Percentiles rank a stretch among this genome's conserved stretches.
Conservation (phyloP, 2,113 vertebrate genomes). For the Cyrtonyx montezumae region DNA sequence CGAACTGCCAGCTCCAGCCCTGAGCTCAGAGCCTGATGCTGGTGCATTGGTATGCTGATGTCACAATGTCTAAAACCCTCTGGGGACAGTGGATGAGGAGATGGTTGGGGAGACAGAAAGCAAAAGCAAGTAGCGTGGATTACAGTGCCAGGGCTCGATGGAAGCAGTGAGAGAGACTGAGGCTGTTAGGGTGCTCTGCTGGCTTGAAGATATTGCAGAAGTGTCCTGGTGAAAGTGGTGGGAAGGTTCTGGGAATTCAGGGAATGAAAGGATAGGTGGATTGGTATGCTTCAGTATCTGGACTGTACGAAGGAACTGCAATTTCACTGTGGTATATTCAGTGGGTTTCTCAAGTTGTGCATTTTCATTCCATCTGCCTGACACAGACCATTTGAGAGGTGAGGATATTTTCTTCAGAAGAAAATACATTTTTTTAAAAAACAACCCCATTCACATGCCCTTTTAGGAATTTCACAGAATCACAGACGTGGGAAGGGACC, state of each 20-base stretch:
- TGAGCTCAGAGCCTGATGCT: background rate
- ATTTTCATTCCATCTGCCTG: background rate
- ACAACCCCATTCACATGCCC: background rate
- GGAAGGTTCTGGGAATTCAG: background rate
- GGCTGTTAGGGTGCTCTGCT: background rate
- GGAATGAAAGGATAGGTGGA: background rate
- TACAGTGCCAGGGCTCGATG: background rate
- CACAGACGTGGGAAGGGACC: too few relatives aligned
- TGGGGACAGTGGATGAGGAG: background rate
- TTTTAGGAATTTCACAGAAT: background rate
- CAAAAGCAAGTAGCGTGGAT: background rate
- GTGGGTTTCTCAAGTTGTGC: background rate
- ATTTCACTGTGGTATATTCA: background rate
- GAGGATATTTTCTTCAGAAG: background rate
- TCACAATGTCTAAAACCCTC: background rate
- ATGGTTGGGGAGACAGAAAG: background rate
- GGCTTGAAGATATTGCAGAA: background rate
- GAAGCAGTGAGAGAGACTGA: background rate
- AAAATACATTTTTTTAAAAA: slow-evolving; percentile 9
- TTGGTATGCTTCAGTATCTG: background rate
- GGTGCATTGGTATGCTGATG: background rate
- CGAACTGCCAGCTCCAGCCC: background rate
- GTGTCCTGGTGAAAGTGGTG: background rate
- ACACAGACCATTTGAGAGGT: background rate
- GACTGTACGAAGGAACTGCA: background rate